Base-by-base conservation (phyloP, 2,888 invertebrate species). In the Plutella xylostella region DNA sequence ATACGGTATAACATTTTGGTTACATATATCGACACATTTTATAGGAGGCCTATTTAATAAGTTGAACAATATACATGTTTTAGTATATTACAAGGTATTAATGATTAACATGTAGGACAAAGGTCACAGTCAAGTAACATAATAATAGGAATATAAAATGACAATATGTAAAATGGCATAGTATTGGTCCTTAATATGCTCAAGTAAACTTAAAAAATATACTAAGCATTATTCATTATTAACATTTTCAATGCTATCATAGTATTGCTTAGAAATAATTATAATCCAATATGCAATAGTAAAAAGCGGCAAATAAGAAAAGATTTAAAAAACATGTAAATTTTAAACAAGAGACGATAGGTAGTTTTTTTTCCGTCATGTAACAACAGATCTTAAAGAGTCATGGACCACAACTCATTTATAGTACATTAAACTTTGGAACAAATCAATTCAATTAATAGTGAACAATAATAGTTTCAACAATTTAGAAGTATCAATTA, bases 21-120 rank as follows among this genome's bases (percentile, higher is more conserved):
- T 82, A 82, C 75, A 82, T 73, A 72, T 78, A 78, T 78, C 72
- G 76, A 78, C 76, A 76, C 70, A 74, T 72, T n/a, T n/a, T 72
- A 72, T 70, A 72, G 67, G 68, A 67, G 66, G 57, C 72, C 76
- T 79, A 77, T 73, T n/a, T 68, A 74, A 73, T 77, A 78, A 71
- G 58, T 67, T 67, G 70, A 77, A 77, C 72, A 80, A 78, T 78
- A 79, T 80, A 80, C 77, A 78, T 70, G 67, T 70, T 69, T 55
- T 59, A 55, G 54, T 78, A 78, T 76, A 70, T 69, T 80, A 80
- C 77, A 83, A 76, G 68, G 68, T 68, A 68, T 67, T 66, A 67
- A 60, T 61, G 65, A 68, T 65, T 65, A 65, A 63, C 52, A 65
- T 58, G 60, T 60, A 63, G 58, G 59, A 56, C 55, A 61, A 60